These are phyloP conservation scores for Boulengeromyrus knoepffleri DNA, from an alignment of 2,113 vertebrate species.

Conservation along the genomic window DNA sequence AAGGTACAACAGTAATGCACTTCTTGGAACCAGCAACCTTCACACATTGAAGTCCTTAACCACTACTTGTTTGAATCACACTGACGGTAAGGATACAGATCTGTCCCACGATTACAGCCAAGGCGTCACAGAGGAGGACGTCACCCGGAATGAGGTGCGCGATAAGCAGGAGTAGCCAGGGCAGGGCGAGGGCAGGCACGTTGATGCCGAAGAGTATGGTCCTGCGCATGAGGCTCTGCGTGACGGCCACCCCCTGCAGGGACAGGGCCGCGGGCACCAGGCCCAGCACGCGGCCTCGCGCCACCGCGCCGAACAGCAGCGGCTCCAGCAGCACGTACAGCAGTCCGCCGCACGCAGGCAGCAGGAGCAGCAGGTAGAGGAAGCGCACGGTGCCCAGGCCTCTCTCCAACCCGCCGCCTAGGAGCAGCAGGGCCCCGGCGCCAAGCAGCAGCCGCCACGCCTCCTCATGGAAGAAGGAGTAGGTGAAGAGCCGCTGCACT, in stretches of 20 bases:
- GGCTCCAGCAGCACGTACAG: slow-evolving; percentile 48
- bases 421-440: slow-evolving; percentile 54
- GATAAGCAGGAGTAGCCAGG: slow-evolving; percentile 58
- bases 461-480: slow-evolving; percentile 66
- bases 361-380: slow-evolving; percentile 53
- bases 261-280: slow-evolving; percentile 65
- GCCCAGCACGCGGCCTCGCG: slow-evolving; percentile 38
- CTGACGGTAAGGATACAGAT: slow-evolving; percentile 68
- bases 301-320: slow-evolving; percentile 20
- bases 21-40: neutral
- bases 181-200: slow-evolving; percentile 56
- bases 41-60: neutral
- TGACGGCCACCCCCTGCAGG: slow-evolving; percentile 52
- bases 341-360: slow-evolving; percentile 50
- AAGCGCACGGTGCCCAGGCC: slow-evolving; percentile 65
- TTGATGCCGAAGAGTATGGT: slow-evolving; percentile 54
- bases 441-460: slow-evolving; percentile 53
- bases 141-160: slow-evolving; percentile 60
- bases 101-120: slow-evolving; percentile 60
- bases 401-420: slow-evolving; percentile 66
- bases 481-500: slow-evolving; percentile 73
- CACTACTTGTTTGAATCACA: neutral
- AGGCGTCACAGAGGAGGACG: slow-evolving; percentile 60
- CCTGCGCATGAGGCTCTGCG: slow-evolving; percentile 50
- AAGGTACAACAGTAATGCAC: neutral